A percentile compares a stretch with the other conserved stretches of the same genome.
Conservation (phyloP, 2,113 vertebrate genomes). For the Raphicerus campestris region DNA sequence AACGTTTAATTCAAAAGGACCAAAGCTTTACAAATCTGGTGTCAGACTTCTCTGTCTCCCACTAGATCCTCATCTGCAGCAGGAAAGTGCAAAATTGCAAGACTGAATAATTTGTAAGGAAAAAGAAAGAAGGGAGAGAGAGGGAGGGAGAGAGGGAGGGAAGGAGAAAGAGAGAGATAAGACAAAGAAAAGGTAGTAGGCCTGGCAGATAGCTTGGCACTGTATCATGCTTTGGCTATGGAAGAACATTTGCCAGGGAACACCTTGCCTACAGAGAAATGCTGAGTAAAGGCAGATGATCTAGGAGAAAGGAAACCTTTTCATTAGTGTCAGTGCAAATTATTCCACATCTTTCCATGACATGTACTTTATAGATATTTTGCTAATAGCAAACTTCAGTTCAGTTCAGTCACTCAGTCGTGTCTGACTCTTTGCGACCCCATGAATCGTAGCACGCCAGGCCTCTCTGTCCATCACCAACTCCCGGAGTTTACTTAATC, state of each 20-base stretch:
- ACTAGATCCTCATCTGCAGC: not conserved
- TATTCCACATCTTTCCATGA: not conserved
- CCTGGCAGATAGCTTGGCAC: not conserved
- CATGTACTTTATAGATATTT: not conserved
- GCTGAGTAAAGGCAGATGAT: not conserved
- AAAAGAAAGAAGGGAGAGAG: not conserved
- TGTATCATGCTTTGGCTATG: not conserved
- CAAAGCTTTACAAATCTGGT: not conserved
- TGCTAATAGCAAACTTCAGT: not conserved
- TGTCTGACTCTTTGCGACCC: no score
- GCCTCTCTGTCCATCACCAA: no score
- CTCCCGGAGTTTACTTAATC: not conserved
- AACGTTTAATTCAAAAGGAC: not conserved
- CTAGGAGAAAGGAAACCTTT: not conserved
- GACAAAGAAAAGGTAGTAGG: not conserved
- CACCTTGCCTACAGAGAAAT: not conserved
- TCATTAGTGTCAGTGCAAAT: not conserved
- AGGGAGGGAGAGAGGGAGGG: not conserved
- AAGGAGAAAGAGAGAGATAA: not conserved
- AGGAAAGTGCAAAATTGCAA: not conserved
- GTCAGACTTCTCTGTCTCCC: not conserved
- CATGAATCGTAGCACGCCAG: no score
- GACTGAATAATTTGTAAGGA: not conserved
- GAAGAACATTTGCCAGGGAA: not conserved
- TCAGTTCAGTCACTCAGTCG: no score